These are phyloP conservation scores for Galerucella pusilla DNA, from an alignment of 2,888 invertebrate genomes.

Conservation along the genomic window DNA sequence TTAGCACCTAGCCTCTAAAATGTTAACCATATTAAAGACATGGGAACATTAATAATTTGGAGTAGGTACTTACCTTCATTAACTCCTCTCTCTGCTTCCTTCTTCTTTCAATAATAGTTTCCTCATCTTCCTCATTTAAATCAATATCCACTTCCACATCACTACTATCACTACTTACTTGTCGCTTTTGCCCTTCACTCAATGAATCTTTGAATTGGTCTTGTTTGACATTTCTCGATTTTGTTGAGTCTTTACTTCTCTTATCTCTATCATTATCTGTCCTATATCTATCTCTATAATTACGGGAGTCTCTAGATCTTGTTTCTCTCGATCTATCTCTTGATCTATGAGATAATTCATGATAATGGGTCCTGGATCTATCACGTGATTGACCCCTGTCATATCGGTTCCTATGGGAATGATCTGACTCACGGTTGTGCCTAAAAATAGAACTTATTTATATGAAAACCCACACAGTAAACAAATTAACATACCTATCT, in stretches of 20 bases:
- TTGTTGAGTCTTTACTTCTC: constrained; percentile 60
- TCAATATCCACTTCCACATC: constrained; percentile 81
- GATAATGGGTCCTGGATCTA: constrained; percentile 43
- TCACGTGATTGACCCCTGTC: constrained; percentile 57
- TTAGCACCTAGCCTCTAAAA: constrained; percentile 33
- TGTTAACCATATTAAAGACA: neutral
- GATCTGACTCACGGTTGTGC: constrained; percentile 46
- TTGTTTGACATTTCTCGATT: constrained; percentile 59
- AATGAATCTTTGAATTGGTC: constrained; percentile 79
- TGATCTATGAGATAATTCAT: constrained; percentile 52
- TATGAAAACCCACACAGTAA: neutral
- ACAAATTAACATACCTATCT: constrained; percentile 21
- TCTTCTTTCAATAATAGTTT: constrained; percentile 89
- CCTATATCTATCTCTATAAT: constrained; percentile 45
- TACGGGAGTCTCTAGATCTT: constrained; percentile 58
- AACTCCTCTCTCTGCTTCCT: constrained; percentile 90
- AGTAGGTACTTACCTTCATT: constrained; percentile 77
- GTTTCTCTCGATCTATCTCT: constrained; percentile 57
- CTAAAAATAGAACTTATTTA: constrained; percentile 31
- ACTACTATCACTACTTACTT: constrained; percentile 77
- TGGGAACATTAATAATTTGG: neutral
- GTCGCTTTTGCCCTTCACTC: constrained; percentile 82
- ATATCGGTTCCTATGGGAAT: constrained; percentile 58
- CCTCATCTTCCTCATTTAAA: constrained; percentile 89
- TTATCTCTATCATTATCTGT: constrained; percentile 58